Evolutionary conservation across 1,140 invertebrate species (phyloP).

Genomic region (Ptiloglossa arizonensis): DNA sequence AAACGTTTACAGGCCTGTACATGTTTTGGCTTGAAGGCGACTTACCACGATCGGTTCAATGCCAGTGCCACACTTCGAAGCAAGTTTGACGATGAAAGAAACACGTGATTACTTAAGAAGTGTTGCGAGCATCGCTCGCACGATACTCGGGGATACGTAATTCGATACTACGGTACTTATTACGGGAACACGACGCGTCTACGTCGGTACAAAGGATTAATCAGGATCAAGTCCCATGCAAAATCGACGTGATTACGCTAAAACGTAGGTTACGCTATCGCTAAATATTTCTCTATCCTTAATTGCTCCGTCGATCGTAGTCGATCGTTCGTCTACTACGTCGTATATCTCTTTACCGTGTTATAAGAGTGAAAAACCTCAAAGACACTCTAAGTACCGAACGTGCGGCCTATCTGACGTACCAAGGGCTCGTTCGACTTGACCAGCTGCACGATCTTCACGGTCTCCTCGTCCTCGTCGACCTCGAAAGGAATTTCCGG

Average conservation of each 20-base stretch:
- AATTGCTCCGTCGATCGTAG: background rate
- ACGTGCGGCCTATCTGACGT: conserved; percentile 78
- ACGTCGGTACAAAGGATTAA: conserved; percentile 52
- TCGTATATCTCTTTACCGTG: conserved; percentile 1
- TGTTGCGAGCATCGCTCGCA: conserved; percentile 41
- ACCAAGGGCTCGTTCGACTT: conserved; percentile 98
- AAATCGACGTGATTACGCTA: conserved; percentile 42
- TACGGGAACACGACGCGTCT: conserved; percentile 44
- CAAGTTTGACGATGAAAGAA: conserved; percentile 82
- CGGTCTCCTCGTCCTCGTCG: conserved; percentile 96
- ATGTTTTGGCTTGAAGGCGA: conserved; percentile 78
- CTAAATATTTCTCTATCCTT: conserved; percentile 5
- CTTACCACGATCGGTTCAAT: conserved; percentile 98
- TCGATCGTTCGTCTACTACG: conserved; percentile 14
- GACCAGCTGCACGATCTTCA: conserved; percentile 98
- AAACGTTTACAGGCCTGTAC: conserved; percentile 43
- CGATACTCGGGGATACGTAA: conserved; percentile 29
- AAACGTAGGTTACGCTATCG: conserved; percentile 36
- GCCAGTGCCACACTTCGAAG: conserved; percentile 92
- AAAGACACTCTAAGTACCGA: conserved; percentile 16
- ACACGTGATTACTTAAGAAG: conserved; percentile 80
- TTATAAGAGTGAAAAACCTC: conserved; percentile 42
- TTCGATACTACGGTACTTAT: conserved; percentile 38
- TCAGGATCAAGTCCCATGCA: conserved; percentile 58
- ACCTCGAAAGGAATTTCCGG: conserved; percentile 93